Evolutionary conservation across 2,113 vertebrate genomes (phyloP), one percentile per base, ranked within the genome.

Genomic region (Coptodon bakossiorum): DNA sequence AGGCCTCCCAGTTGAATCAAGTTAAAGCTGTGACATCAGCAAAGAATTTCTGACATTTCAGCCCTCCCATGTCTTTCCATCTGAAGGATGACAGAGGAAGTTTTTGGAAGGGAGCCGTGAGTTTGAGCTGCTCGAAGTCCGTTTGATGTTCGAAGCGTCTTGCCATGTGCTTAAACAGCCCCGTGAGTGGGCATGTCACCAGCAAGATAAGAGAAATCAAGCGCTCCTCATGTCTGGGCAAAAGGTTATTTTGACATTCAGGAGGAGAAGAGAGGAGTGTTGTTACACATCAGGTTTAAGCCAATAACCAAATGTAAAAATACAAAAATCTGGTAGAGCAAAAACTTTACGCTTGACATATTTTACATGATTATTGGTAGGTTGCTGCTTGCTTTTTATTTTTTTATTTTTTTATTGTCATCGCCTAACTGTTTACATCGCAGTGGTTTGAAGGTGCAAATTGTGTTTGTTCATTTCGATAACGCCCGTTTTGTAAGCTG

Each of bases 171-270:
- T 87, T 79, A 66, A 91, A 88, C 78, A 66, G 78, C 36, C 73
- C 40, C 29, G 10, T 31, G 90, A 90, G 88, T 12, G 82, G 71
- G 71, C 84, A 88, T 88, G 93, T 83, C 92, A 82, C 45, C 82
- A n/a, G 61, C 5, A 4, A 90, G 86, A 92, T 92, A 73, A 80
- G 81, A 82, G 57, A 76, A 91, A 93, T 93, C 92, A 94, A 92
- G 86, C 78, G 27, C 88, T 88, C 84, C 90, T 92, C 90, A 45
- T 89, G 92, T 92, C 87, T 36, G 87, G 81, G 59, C 68, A 6
- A 87, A 87, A 89, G 84, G 89, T 91, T 82, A 71, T 59, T 82
- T 38, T 86, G 84, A 87, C 76, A 81, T 85, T 59, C 45, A 78
- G 73, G 19, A 16, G 29, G 43, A 34, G 6, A 43, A 12, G 12